phyloP scores from a whole-genome alignment of 2,888 invertebrate species.

The Calameuta pallipes region DNA sequence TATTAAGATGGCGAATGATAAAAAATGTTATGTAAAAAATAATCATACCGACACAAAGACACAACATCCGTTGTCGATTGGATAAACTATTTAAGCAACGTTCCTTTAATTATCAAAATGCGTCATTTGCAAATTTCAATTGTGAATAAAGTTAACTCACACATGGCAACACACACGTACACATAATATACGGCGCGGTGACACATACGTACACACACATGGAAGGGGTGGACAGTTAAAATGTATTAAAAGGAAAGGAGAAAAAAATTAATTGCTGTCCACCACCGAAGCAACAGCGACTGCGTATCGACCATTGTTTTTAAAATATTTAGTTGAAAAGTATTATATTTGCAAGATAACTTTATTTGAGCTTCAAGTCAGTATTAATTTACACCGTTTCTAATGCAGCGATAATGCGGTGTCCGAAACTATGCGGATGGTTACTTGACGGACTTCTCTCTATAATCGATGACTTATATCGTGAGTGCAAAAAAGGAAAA shows the following conservation, averaged over 20 bases:
- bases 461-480: neutral
- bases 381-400: neutral
- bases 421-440: neutral
- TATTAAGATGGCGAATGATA: constrained; percentile 31
- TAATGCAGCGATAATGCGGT: neutral
- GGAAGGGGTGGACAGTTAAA: neutral
- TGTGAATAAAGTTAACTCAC: neutral
- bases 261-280: constrained; percentile 19
- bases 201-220: neutral
- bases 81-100: constrained; percentile 26
- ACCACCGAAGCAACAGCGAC: constrained; percentile 16
- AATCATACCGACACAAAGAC: constrained; percentile 2
- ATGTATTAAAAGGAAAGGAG: neutral
- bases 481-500: neutral
- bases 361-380: neutral
- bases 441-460: neutral
- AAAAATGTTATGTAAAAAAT: constrained; percentile 42
- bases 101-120: constrained; percentile 15
- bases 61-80: constrained; percentile 37
- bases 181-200: neutral
- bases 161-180: neutral
- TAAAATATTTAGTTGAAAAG: constrained; percentile 28
- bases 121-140: constrained; percentile 13
- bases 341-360: constrained; percentile 12
- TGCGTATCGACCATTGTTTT: constrained; percentile 26